Percentiles rank a stretch among this genome's conserved stretches.
phyloP scores from a whole-genome alignment of 2,797 vertebrate genomes.

The Siniperca obscura region DNA sequence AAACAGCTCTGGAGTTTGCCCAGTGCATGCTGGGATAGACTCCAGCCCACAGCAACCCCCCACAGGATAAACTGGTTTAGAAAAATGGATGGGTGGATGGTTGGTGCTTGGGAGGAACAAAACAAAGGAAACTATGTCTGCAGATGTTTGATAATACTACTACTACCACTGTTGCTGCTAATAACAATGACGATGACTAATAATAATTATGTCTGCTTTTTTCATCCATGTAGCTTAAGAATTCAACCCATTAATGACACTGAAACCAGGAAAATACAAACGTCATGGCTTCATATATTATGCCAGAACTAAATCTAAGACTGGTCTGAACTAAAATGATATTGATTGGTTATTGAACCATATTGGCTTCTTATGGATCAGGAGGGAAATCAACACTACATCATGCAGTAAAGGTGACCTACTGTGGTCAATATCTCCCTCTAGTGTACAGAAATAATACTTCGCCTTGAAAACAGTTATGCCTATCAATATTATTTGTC shows the following conservation, averaged over 20 bases:
- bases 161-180: background rate
- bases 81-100: background rate
- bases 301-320: background rate
- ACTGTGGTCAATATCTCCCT: slow-evolving; percentile 39
- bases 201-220: background rate
- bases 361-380: background rate
- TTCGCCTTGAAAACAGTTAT: background rate
- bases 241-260: background rate
- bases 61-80: background rate
- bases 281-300: background rate
- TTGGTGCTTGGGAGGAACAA: background rate
- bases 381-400: slow-evolving; percentile 8
- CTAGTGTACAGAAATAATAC: slow-evolving; percentile 26
- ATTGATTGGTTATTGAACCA: background rate
- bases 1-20: slow-evolving; percentile 31
- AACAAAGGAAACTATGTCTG: background rate
- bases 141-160: background rate
- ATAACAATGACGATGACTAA: background rate
- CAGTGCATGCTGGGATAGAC: slow-evolving; percentile 13
- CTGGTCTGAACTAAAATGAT: background rate
- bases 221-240: background rate
- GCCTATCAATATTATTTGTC: background rate
- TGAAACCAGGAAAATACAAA: background rate
- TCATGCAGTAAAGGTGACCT: background rate
- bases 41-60: background rate